Base-by-base conservation (phyloP, 2,113 vertebrate species). In the Odocoileus hemionus region DNA sequence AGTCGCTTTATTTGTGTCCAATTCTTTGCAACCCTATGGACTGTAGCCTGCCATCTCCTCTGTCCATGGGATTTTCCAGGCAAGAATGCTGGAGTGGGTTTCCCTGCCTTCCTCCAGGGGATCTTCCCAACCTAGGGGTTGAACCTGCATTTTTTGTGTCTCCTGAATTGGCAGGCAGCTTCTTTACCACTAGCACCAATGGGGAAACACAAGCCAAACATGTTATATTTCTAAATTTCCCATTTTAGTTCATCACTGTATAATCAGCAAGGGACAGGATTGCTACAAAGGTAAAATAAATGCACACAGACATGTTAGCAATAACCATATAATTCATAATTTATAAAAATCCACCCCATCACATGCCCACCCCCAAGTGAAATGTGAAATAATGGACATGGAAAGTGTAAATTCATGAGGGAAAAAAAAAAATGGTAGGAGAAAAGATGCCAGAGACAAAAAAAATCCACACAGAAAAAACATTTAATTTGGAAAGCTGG, bases 31-130 rank as follows among this genome's bases (percentile, higher is more conserved):
- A 74, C 6, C 19, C 21, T 74, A 13, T 43, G 11, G 11, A 74
- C 19, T 74, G 11, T 74, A 43, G 21, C 3, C 70, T 0, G 0
- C 11, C 70, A 43, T 0, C 36, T 43, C 23, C 70, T 76, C 6
- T 43, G 23, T 43, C 6, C 1, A 0, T 25, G 70, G 36, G 70
- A 25, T 43, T 76, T 25, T 76, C 36, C 70, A 76, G 23, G 5
- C 3, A 76, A 43, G 70, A 43, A 76, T 43, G 23, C 6, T 76
- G 12, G 12, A 76, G 11, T 43, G 23, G 70, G 3, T 26, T 76
- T 23, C 36, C 12, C 70, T 76, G 36, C 23, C 36, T 43, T 43
- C 36, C 21, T 43, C 23, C 39, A 76, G 36, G 23, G 36, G 12
- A 43, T 43, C 6, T 43, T 43, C 23, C 36, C 12, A 76, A 43